A percentile compares a stretch with the other conserved stretches of the same genome.
Evolutionary conservation across 2,113 vertebrate genomes (phyloP).

Genomic region (Mellivora capensis): DNA sequence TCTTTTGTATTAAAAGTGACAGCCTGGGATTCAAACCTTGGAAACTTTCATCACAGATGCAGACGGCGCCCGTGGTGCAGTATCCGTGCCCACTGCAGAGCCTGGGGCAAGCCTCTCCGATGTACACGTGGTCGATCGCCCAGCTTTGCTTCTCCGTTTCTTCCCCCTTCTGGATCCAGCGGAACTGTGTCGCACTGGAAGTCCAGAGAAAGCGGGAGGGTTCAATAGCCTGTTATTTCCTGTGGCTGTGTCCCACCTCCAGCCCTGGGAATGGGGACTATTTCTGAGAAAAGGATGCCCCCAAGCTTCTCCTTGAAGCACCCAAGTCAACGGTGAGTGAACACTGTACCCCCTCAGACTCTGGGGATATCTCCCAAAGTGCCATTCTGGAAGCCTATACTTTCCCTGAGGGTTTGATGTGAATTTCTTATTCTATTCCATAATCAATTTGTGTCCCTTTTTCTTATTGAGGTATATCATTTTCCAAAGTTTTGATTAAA

Average conservation of each 20-base stretch:
- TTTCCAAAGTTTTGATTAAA: constrained; percentile 12
- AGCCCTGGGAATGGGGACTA: background rate
- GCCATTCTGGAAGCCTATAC: background rate
- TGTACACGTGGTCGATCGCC: constrained; percentile 97
- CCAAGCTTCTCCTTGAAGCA: background rate
- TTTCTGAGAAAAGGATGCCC: background rate
- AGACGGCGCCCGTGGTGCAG: constrained; percentile 92
- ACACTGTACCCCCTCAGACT: background rate
- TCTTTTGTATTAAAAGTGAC: background rate
- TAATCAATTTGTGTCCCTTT: background rate
- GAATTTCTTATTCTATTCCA: background rate
- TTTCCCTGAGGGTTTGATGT: background rate
- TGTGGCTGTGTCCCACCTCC: background rate
- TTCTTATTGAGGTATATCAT: background rate
- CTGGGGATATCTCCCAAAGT: background rate
- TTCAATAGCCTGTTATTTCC: background rate
- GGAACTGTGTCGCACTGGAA: constrained; percentile 96
- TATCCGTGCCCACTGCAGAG: constrained; percentile 96
- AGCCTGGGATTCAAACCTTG: constrained; percentile 83
- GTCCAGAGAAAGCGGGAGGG: constrained; percentile 19
- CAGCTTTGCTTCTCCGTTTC: constrained; percentile 94
- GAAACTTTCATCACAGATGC: constrained; percentile 96
- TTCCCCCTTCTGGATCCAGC: constrained; percentile 97
- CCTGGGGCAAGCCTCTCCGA: constrained; percentile 94
- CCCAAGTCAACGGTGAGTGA: background rate